Evolutionary conservation across 1,140 invertebrate genomes (phyloP).

Genomic region (Penaeus chinensis): DNA sequence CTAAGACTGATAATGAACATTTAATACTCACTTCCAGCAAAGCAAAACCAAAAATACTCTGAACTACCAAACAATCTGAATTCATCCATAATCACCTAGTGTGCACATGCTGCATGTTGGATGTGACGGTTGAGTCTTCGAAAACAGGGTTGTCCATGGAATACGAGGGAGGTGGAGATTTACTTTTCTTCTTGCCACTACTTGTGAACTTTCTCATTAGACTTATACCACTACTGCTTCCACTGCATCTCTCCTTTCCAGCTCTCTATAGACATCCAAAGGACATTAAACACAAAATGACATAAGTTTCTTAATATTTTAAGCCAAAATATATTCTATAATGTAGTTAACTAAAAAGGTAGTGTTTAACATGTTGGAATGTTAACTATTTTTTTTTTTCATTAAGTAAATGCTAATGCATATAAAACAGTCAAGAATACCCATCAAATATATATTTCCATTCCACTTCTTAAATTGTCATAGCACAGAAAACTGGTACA

Average conservation of each 20-base stretch:
- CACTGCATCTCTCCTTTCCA: slow-evolving; percentile 34
- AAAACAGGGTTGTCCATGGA: slow-evolving; percentile 56
- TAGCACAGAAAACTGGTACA: not conserved
- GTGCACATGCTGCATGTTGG: slow-evolving; percentile 26
- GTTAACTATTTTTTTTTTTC: no score
- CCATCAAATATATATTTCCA: no score
- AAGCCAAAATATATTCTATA: no score
- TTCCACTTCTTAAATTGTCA: no score
- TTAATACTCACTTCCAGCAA: not conserved
- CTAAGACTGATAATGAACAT: no score
- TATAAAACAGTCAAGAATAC: no score
- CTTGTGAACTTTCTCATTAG: slow-evolving; percentile 51
- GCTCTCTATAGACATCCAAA: no score
- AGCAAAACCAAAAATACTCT: not conserved
- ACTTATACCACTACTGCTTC: slow-evolving; percentile 42
- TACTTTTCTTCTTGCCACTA: slow-evolving; percentile 51
- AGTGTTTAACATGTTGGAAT: no score
- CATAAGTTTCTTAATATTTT: no score
- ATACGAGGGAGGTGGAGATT: slow-evolving; percentile 47
- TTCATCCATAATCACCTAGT: slow-evolving; percentile 33
- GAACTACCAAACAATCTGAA: not conserved
- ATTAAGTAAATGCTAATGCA: no score
- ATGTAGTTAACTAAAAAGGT: no score
- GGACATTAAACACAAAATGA: no score
- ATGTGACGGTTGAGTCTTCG: slow-evolving; percentile 38